Percentiles rank a stretch among this genome's conserved stretches.
These are phyloP conservation scores for Drosophila prostipennis DNA, from an alignment of 2,888 invertebrate species.

Conservation along the genomic window DNA sequence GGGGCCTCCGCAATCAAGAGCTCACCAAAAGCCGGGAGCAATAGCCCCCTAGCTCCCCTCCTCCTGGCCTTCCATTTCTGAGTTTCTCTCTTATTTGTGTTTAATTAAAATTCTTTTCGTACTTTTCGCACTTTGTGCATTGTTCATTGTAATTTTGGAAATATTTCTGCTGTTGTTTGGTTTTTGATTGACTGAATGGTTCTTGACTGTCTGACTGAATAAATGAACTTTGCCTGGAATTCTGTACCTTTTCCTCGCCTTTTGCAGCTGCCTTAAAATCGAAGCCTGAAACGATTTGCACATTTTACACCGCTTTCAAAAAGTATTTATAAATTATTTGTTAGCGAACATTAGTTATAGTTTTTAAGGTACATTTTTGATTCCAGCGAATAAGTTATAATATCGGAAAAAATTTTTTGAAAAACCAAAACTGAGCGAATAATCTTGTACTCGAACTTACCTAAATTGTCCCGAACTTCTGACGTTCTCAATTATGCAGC, in stretches of 20 bases:
- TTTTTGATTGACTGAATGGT: slow-evolving; percentile 22
- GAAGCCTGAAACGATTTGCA: slow-evolving; percentile 29
- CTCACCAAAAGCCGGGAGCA: too few relatives aligned
- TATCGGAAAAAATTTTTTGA: too few relatives aligned
- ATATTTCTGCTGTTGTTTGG: slow-evolving; percentile 22
- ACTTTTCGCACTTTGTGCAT: slow-evolving; percentile 58
- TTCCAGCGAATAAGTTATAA: too few relatives aligned
- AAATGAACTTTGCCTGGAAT: slow-evolving; percentile 44
- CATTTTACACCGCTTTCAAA: slow-evolving; percentile 34
- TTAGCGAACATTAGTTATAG: too few relatives aligned
- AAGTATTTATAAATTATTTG: slow-evolving; percentile 47
- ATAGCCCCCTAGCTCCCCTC: not conserved
- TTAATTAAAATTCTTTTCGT: slow-evolving; percentile 75
- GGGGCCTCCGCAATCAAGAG: too few relatives aligned
- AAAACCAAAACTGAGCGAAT: not conserved
- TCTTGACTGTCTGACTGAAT: slow-evolving; percentile 27
- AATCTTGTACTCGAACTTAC: slow-evolving; percentile 8
- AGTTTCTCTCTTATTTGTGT: slow-evolving; percentile 51
- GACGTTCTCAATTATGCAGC: not conserved
- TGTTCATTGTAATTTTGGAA: slow-evolving; percentile 51
- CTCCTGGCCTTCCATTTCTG: slow-evolving; percentile 7
- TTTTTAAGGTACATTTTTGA: too few relatives aligned
- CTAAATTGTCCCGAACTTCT: not conserved
- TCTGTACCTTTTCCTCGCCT: not conserved
- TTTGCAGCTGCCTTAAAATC: too few relatives aligned